These are phyloP conservation scores for Philaethria dido DNA, from an alignment of 2,888 invertebrate genomes.

Conservation along the genomic window DNA sequence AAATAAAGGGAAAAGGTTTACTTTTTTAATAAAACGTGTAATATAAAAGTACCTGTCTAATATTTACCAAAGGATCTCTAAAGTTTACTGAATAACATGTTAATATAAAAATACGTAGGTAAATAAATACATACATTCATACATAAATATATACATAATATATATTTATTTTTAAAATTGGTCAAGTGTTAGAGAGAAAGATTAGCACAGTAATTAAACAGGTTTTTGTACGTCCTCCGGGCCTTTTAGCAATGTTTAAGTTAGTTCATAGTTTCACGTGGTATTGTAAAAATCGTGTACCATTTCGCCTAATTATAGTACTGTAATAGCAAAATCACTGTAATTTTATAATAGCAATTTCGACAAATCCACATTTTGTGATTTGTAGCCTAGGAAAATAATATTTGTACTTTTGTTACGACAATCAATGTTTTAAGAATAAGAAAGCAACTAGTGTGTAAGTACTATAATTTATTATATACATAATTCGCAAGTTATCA, in stretches of 20 bases:
- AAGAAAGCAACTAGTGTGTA: constrained; percentile 8
- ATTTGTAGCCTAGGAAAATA: background rate
- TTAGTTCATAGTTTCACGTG: background rate
- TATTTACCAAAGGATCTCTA: too few relatives aligned
- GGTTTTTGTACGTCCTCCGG: background rate
- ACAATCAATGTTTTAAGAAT: constrained; percentile 4
- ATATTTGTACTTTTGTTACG: constrained; percentile 16
- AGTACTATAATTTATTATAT: constrained; percentile 21
- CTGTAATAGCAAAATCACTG: background rate
- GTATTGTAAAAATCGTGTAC: background rate
- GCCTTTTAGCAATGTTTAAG: constrained; percentile 14
- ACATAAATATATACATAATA: too few relatives aligned
- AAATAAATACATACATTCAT: too few relatives aligned
- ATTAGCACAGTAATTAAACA: background rate
- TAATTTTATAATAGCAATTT: constrained; percentile 17
- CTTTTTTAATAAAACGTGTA: too few relatives aligned
- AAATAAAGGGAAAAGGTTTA: too few relatives aligned
- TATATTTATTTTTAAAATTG: too few relatives aligned
- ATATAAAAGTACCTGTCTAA: too few relatives aligned
- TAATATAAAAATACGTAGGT: too few relatives aligned
- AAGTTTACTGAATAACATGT: too few relatives aligned
- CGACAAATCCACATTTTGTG: background rate
- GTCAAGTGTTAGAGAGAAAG: background rate
- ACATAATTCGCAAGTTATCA: constrained; percentile 16
- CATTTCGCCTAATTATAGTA: background rate